phyloP scores from a whole-genome alignment of 1,140 invertebrate species.

The Ceratosolen fusciceps region DNA sequence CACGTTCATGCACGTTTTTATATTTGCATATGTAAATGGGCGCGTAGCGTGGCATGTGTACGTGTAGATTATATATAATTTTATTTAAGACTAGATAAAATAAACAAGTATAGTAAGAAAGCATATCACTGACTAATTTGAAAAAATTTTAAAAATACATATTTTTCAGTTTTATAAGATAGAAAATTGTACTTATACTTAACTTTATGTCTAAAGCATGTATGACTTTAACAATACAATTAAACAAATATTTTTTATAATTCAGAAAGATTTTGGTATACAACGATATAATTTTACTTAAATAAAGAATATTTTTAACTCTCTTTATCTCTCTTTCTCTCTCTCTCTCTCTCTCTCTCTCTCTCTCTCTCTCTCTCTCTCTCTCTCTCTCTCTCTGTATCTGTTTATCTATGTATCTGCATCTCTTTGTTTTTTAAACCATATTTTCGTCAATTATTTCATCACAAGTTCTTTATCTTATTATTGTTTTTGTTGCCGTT shows the following conservation, averaged over 20 bases:
- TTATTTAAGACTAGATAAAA: conserved; percentile 37
- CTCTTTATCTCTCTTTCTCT: too few relatives aligned
- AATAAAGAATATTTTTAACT: too few relatives aligned
- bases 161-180: conserved; percentile 6
- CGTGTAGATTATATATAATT: conserved; percentile 15
- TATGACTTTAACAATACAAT: neutral
- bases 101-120: conserved; percentile 28
- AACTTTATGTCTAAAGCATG: neutral
- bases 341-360: too few relatives aligned
- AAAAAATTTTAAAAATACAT: neutral
- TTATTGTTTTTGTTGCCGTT: too few relatives aligned
- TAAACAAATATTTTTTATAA: neutral
- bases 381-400: too few relatives aligned
- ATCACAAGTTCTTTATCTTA: too few relatives aligned
- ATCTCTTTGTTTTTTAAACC: too few relatives aligned
- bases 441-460: too few relatives aligned
- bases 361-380: too few relatives aligned
- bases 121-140: conserved; percentile 14
- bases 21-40: neutral
- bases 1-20: neutral
- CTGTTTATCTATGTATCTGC: too few relatives aligned
- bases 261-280: neutral
- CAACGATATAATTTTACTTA: too few relatives aligned
- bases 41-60: neutral
- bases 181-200: neutral